Evolutionary conservation across 2,113 vertebrate species (phyloP).

Genomic region (Paraplagusia blochii): DNA sequence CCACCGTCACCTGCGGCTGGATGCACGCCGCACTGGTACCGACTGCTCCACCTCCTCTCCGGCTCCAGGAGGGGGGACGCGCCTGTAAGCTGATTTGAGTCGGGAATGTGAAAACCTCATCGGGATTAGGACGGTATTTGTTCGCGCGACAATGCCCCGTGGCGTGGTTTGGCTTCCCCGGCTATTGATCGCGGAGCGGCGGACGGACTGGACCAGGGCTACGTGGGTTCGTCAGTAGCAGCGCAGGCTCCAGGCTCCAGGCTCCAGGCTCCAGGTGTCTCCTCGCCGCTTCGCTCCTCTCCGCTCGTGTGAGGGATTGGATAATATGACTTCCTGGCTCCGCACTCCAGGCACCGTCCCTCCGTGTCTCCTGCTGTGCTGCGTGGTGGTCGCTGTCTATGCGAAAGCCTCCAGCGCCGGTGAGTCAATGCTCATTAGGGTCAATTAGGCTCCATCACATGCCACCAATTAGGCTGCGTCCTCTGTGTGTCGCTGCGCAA

Average conservation of each 20-base stretch:
- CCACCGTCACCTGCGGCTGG: conserved; percentile 46
- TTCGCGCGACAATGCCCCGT: conserved; percentile 58
- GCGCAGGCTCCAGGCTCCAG: conserved; percentile 11
- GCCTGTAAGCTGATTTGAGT: conserved; percentile 64
- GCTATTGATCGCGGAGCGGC: conserved; percentile 62
- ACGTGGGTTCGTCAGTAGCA: conserved; percentile 37
- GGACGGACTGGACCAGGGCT: conserved; percentile 49
- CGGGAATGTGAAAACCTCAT: conserved; percentile 58
- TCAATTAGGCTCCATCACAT: conserved; percentile 39
- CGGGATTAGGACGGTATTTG: conserved; percentile 63
- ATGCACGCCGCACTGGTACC: conserved; percentile 30
- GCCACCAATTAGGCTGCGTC: conserved; percentile 25
- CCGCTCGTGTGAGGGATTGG: conserved; percentile 51
- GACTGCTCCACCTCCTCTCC: conserved; percentile 55
- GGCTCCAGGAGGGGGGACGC: conserved; percentile 55
- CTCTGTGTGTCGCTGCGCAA: conserved; percentile 6
- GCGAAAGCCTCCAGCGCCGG: conserved; percentile 54
- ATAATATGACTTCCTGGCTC: conserved; percentile 76
- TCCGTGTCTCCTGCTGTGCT: conserved; percentile 60
- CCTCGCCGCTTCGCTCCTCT: conserved; percentile 44
- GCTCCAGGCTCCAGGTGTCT: conserved; percentile 30
- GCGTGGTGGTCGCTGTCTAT: conserved; percentile 34
- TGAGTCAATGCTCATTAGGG: conserved; percentile 64
- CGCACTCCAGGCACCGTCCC: conserved; percentile 55
- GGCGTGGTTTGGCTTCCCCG: conserved; percentile 47